phyloP scores from a whole-genome alignment of 2,113 vertebrate genomes.

The Cyphomyrus discorhynchus region DNA sequence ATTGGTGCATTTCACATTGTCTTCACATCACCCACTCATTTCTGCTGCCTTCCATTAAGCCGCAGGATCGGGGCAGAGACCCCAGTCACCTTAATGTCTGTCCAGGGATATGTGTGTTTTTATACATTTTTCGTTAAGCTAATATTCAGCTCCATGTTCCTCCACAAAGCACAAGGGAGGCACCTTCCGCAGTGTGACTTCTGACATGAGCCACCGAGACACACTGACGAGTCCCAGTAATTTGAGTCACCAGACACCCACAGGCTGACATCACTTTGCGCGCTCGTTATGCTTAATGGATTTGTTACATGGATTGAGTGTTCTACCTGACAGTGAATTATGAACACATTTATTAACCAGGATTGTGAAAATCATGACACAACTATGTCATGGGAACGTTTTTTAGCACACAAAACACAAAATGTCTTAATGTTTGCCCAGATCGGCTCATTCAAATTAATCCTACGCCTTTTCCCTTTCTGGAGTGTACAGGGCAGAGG shows the following conservation, averaged over 20 bases:
- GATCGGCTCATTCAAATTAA: background rate
- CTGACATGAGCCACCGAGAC: background rate
- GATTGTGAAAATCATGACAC: slow-evolving; percentile 12
- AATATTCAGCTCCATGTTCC: background rate
- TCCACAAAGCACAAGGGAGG: background rate
- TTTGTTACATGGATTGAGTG: background rate
- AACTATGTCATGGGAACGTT: slow-evolving; percentile 7
- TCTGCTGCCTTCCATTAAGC: background rate
- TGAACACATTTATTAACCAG: slow-evolving; percentile 5
- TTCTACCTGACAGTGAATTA: slow-evolving; percentile 11
- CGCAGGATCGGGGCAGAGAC: background rate
- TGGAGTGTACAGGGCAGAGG: background rate
- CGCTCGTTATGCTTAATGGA: background rate
- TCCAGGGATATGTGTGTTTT: background rate
- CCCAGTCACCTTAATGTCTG: background rate
- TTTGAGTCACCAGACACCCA: background rate
- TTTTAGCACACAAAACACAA: background rate
- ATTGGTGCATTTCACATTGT: background rate
- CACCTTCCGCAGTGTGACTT: background rate
- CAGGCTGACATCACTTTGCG: background rate
- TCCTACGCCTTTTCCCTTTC: background rate
- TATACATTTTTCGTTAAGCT: background rate
- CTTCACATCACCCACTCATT: background rate
- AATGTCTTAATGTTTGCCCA: background rate
- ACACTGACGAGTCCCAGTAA: background rate